Evolutionary conservation across 2,113 vertebrate species (phyloP).

Genomic region (Caranx melampygus): DNA sequence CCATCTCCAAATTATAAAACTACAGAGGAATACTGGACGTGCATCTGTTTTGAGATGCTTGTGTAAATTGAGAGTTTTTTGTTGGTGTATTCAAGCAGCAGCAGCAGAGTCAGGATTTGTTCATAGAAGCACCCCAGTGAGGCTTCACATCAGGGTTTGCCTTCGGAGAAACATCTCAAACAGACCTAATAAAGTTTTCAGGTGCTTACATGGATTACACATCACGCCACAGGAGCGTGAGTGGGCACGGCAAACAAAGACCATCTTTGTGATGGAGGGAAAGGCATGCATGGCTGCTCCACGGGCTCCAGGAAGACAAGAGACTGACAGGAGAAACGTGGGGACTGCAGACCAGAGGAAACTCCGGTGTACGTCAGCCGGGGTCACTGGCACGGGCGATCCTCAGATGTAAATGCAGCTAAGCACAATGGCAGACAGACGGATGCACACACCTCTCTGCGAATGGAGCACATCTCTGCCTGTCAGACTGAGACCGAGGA

Average conservation of each 20-base stretch:
- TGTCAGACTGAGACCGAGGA: constrained; percentile 61
- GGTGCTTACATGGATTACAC: constrained; percentile 48
- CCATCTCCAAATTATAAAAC: neutral
- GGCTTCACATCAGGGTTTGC: constrained; percentile 18
- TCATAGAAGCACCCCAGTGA: neutral
- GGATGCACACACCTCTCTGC: constrained; percentile 53
- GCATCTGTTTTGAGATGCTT: neutral
- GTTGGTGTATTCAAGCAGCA: no score
- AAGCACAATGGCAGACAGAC: constrained; percentile 54
- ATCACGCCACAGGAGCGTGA: constrained; percentile 42
- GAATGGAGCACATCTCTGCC: constrained; percentile 55
- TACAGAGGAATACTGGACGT: neutral
- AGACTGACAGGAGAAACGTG: constrained; percentile 58
- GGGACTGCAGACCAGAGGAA: constrained; percentile 46
- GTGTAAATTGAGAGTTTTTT: neutral
- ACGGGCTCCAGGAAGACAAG: constrained; percentile 44
- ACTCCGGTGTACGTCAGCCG: constrained; percentile 66
- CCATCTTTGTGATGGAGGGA: constrained; percentile 41
- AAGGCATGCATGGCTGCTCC: constrained; percentile 59
- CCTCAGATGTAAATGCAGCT: constrained; percentile 55
- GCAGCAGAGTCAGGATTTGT: neutral
- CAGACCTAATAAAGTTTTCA: constrained; percentile 39
- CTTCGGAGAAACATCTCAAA: constrained; percentile 29
- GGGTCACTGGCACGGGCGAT: constrained; percentile 55
- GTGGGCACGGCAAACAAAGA: constrained; percentile 26